phyloP scores from a whole-genome alignment of 2,113 vertebrate species.

The Todiramphus saurophagus region DNA sequence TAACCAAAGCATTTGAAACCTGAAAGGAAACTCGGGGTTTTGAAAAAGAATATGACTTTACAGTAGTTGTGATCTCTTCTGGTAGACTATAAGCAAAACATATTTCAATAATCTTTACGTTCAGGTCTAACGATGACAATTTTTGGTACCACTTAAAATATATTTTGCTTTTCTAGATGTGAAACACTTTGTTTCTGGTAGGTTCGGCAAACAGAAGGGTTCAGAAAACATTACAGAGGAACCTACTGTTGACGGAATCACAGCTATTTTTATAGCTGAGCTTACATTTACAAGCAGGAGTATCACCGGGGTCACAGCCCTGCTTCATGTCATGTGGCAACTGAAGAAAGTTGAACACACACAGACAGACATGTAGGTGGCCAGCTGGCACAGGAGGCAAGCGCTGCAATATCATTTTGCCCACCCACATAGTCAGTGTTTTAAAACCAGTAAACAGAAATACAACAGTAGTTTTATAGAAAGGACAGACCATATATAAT shows the following conservation, averaged over 20 bases:
- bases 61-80: not conserved
- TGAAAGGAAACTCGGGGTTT: not conserved
- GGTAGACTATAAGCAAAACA: not conserved
- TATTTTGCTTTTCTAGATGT: not conserved
- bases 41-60: not conserved
- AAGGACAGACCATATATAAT: conserved; percentile 58
- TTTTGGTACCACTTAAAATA: not conserved
- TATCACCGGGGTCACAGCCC: conserved; percentile 72
- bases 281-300: conserved; percentile 79
- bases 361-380: conserved; percentile 70
- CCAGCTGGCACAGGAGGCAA: conserved; percentile 71
- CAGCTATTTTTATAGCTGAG: conserved; percentile 70
- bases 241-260: conserved; percentile 73
- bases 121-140: not conserved
- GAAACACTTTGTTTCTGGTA: not conserved
- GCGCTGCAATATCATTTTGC: conserved; percentile 39
- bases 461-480: conserved; percentile 65
- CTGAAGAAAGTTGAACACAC: conserved; percentile 69
- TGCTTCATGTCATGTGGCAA: conserved; percentile 73
- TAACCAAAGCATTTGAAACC: not conserved
- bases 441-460: conserved; percentile 57
- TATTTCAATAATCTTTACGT: not conserved
- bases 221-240: conserved; percentile 44
- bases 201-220: conserved; percentile 33
- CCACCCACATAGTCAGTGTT: conserved; percentile 70